Percentiles rank a stretch among this genome's conserved stretches.
phyloP scores from a whole-genome alignment of 2,888 invertebrate species.

The Callyntrura guangdongensis region DNA sequence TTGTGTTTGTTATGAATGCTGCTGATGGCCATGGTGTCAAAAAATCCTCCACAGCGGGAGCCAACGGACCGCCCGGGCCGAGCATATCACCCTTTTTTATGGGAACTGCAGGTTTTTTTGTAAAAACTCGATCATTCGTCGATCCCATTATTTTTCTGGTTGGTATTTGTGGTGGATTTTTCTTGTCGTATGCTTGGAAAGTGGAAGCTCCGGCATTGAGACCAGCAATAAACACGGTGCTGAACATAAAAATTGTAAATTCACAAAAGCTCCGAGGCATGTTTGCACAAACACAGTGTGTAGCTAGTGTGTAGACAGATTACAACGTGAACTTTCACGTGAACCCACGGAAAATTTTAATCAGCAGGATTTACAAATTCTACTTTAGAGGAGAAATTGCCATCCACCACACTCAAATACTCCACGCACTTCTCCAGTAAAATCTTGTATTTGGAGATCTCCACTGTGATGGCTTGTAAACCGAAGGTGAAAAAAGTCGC shows the following conservation, averaged over 20 bases:
- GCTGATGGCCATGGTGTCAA: conserved; percentile 76
- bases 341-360: too few species aligned
- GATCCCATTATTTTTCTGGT: conserved; percentile 28
- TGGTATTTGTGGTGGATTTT: conserved; percentile 19
- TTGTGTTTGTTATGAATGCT: conserved; percentile 69
- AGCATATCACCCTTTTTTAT: conserved; percentile 32
- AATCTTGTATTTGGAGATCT: too few species aligned
- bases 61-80: conserved; percentile 12
- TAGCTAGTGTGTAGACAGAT: neutral
- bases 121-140: neutral
- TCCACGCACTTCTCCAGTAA: too few species aligned
- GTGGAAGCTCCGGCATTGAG: neutral
- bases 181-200: neutral
- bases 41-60: conserved; percentile 17
- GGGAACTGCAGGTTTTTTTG: conserved; percentile 14
- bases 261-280: neutral
- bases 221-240: neutral
- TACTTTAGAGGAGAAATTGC: too few species aligned
- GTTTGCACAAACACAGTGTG: neutral
- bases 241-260: neutral
- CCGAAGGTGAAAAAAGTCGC: too few species aligned
- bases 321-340: too few species aligned
- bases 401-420: too few species aligned
- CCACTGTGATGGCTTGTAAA: too few species aligned
- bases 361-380: too few species aligned